A percentile compares a stretch with the other conserved stretches of the same genome.
phyloP scores from a whole-genome alignment of 2,797 vertebrate genomes.

The Meriones psammophilus region DNA sequence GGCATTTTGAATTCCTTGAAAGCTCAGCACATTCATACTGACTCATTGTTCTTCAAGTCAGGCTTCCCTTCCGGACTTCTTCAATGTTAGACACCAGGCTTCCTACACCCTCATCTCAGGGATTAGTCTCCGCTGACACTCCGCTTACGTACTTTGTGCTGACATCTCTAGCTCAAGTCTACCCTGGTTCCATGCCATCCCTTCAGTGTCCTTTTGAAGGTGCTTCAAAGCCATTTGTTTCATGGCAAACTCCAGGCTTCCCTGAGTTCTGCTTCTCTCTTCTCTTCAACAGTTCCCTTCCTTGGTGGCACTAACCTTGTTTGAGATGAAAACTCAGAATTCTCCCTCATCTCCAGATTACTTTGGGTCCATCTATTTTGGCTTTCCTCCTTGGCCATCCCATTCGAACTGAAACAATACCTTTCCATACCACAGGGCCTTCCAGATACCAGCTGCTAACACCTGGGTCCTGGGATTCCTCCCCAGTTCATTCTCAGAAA shows the following conservation, averaged over 20 bases:
- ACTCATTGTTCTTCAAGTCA: background rate
- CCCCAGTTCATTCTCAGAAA: background rate
- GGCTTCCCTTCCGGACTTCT: background rate
- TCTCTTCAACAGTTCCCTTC: background rate
- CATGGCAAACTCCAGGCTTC: background rate
- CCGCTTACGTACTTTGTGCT: background rate
- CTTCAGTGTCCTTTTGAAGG: background rate
- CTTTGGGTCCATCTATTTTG: background rate
- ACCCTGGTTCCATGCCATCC: background rate
- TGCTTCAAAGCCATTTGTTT: background rate
- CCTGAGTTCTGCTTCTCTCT: background rate
- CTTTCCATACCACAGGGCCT: background rate
- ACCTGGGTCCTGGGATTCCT: background rate
- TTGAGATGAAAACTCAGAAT: conserved; percentile 4
- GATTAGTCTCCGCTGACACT: background rate
- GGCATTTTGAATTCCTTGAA: background rate
- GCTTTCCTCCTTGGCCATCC: background rate
- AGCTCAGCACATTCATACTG: background rate
- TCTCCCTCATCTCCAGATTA: background rate
- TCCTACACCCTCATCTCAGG: background rate
- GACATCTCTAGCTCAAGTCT: background rate
- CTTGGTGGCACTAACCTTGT: background rate
- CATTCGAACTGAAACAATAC: background rate
- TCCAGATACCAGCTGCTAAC: background rate
- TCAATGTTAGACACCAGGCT: background rate